Percentiles rank a stretch among this genome's conserved stretches.
phyloP scores from a whole-genome alignment of 1,140 invertebrate genomes.

The fruit fly (Drosophila melanogaster) region DNA sequence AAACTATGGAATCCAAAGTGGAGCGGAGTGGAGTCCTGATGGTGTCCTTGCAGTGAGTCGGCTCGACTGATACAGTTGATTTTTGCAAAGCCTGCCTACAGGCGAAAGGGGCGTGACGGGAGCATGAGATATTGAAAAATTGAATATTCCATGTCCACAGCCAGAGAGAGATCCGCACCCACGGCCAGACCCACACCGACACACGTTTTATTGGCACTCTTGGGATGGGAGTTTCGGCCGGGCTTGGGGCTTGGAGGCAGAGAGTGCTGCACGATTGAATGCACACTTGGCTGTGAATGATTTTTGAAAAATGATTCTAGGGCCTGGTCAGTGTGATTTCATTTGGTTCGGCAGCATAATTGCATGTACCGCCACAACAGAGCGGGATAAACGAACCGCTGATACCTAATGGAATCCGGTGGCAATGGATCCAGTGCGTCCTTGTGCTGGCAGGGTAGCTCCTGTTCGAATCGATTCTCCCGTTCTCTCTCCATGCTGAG shows the following conservation, averaged over 20 bases:
- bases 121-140: slow-evolving; percentile 81
- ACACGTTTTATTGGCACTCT: slow-evolving; percentile 69
- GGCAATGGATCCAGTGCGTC: background rate
- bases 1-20: slow-evolving; percentile 16
- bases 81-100: slow-evolving; percentile 67
- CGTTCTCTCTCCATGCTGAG: slow-evolving; percentile 2
- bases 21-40: background rate
- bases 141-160: slow-evolving; percentile 77
- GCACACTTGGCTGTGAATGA: slow-evolving; percentile 77
- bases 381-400: slow-evolving; percentile 6
- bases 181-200: slow-evolving; percentile 18
- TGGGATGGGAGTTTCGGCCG: background rate
- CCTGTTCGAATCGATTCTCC: slow-evolving; percentile 25
- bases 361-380: slow-evolving; percentile 57
- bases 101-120: slow-evolving; percentile 28
- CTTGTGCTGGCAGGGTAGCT: slow-evolving; percentile 1
- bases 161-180: slow-evolving; percentile 38
- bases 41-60: slow-evolving; percentile 45
- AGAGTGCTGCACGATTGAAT: slow-evolving; percentile 64
- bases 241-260: background rate
- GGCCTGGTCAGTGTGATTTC: slow-evolving; percentile 60
- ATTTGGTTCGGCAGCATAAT: slow-evolving; percentile 72
- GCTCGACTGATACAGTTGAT: slow-evolving; percentile 66
- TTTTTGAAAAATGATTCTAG: slow-evolving; percentile 76
- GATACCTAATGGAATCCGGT: slow-evolving; percentile 21